Base-by-base conservation (phyloP, 2,888 invertebrate species). In the Cabera pusaria region DNA sequence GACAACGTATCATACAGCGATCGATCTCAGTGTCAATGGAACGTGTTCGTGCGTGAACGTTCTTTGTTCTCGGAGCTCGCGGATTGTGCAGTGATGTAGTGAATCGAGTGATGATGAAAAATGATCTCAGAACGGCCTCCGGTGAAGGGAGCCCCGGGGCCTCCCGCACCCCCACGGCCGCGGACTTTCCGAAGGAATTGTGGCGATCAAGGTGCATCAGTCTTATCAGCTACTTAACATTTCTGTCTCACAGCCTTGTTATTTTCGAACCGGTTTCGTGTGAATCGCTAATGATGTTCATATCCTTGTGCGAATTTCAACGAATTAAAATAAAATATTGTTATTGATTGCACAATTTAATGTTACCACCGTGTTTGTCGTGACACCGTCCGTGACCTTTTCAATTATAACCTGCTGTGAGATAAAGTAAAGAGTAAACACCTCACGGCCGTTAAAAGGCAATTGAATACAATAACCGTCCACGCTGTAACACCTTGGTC, bases 141-240 rank as follows among this genome's bases (percentile, higher is more conserved):
- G 63, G 70, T 73, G 72, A 78, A 75, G 55, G 72, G 90, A 72
- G 71, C 87, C 69, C 63, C 77, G 70, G 63, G 82, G n/a, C 71
- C 68, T 25, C 74, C 88, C 27, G 72, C 72, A 39, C 75, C 74
- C 50, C 78, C 82, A 57, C 81, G 85, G 72, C 86, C 86, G 45
- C 75, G 87, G 65, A 90, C 87, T 58, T 86, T 90, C 35, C 83
- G 91, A 56, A 79, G 90, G 64, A 90, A 91, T 65, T 89, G 90
- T 56, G 92, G 91, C 62, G 92, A 92, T 69, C 88, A 89, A 90
- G 90, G 90, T 90, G 75, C 70, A 72, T 54, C 64, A 69, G 52
- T 53, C 50, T 56, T 52, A 57, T 49, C 53, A 39, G 14, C 36
- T 49, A 44, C 44, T 42, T 43, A 41, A 56, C 46, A 52, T 41